A percentile compares a stretch with the other conserved stretches of the same genome.
Evolutionary conservation across 2,888 invertebrate genomes (phyloP).

Genomic region (Pasiphila rectangulata): DNA sequence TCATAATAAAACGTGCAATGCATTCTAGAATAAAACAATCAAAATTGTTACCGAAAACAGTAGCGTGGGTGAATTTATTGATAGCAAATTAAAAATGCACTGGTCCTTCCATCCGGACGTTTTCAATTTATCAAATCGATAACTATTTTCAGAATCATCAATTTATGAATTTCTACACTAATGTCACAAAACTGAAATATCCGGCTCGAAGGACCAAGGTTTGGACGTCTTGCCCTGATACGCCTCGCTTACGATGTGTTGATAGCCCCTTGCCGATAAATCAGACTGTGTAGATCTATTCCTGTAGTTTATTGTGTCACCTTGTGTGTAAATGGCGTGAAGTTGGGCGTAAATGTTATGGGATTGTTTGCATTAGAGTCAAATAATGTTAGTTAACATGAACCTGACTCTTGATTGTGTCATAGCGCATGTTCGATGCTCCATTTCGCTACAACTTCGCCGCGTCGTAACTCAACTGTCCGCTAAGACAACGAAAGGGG

Average conservation of each 20-base stretch:
- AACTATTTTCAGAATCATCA: background rate
- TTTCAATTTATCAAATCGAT: background rate
- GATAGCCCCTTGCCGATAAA: slow-evolving; percentile 56
- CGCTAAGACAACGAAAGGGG: slow-evolving; percentile 76
- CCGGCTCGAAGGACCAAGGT: slow-evolving; percentile 23
- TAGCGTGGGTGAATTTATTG: too few relatives aligned
- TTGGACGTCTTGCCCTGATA: background rate
- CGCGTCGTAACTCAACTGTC: slow-evolving; percentile 61
- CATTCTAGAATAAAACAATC: slow-evolving; percentile 37
- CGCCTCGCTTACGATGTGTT: slow-evolving; percentile 42
- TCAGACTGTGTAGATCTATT: slow-evolving; percentile 70
- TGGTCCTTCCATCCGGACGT: slow-evolving; percentile 7
- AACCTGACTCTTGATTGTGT: too few relatives aligned
- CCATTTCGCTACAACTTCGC: slow-evolving; percentile 15
- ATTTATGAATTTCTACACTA: background rate
- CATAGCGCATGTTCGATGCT: background rate
- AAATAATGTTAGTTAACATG: too few relatives aligned
- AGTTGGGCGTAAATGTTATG: slow-evolving; percentile 3
- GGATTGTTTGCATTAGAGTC: too few relatives aligned
- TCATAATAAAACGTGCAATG: slow-evolving; percentile 13
- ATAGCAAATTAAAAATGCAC: background rate
- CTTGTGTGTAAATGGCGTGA: slow-evolving; percentile 49
- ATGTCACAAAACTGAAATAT: background rate
- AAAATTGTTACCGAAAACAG: slow-evolving; percentile 15
- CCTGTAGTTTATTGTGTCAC: slow-evolving; percentile 50